Percentiles rank a stretch among this genome's conserved stretches.
Evolutionary conservation across 2,888 invertebrate genomes (phyloP).

Genomic region (Orthonychiurus folsomi): DNA sequence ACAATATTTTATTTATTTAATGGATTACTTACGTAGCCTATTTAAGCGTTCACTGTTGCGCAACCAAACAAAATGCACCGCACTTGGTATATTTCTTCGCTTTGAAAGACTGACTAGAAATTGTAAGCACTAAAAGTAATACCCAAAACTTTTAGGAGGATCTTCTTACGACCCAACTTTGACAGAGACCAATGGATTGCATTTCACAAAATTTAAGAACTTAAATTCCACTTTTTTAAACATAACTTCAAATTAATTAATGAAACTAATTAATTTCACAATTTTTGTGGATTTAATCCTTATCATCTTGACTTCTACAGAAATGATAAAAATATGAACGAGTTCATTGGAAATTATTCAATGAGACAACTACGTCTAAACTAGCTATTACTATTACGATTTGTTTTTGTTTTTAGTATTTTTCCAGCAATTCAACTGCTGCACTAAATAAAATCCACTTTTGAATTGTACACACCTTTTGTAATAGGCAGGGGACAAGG

Average conservation of each 20-base stretch:
- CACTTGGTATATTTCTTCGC: not conserved
- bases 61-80: not conserved
- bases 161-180: no score
- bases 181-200: no score
- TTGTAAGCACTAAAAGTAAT: not conserved
- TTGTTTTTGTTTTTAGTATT: conserved; percentile 13
- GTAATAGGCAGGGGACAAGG: not conserved
- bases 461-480: conserved; percentile 34
- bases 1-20: not conserved
- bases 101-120: not conserved
- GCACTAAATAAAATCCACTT: conserved; percentile 38
- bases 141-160: no score
- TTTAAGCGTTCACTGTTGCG: not conserved
- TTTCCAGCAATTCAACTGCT: conserved; percentile 39
- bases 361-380: not conserved
- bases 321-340: not conserved
- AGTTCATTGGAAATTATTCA: not conserved
- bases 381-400: not conserved
- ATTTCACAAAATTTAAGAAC: no score
- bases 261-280: no score
- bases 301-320: no score
- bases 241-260: no score
- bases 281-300: no score
- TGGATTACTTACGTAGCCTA: not conserved
- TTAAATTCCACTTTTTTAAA: no score